These are phyloP conservation scores for Hippocampus kuda DNA, from an alignment of 2,797 vertebrate genomes.

Conservation along the genomic window DNA sequence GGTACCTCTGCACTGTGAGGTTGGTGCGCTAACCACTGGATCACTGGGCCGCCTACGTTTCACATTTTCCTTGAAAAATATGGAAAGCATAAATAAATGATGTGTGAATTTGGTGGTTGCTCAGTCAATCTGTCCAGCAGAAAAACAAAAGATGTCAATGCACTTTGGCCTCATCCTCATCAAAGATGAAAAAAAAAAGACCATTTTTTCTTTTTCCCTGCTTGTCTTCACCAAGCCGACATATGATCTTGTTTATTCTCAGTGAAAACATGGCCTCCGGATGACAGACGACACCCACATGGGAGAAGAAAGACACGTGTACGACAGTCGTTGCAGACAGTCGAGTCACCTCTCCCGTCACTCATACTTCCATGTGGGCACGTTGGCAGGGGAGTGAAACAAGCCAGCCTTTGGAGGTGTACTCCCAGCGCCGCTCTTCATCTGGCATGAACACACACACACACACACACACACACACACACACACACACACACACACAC, in stretches of 20 bases:
- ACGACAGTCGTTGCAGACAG: conserved; percentile 48
- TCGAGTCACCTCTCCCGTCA: conserved; percentile 60
- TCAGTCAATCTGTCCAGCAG: too few relatives aligned
- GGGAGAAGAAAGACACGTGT: conserved; percentile 16
- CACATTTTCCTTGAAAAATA: too few relatives aligned
- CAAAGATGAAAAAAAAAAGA: background rate
- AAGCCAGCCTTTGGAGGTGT: conserved; percentile 38
- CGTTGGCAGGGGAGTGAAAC: conserved; percentile 51
- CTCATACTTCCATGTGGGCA: conserved; percentile 45
- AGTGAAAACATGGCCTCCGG: conserved; percentile 7
- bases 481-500: too few relatives aligned
- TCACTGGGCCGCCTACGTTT: too few relatives aligned
- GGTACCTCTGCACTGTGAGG: too few relatives aligned
- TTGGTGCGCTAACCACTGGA: too few relatives aligned
- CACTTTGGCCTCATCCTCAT: background rate
- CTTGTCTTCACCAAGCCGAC: background rate
- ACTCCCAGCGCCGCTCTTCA: conserved; percentile 40
- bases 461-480: too few relatives aligned
- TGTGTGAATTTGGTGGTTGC: too few relatives aligned
- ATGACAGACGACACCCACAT: conserved; percentile 11
- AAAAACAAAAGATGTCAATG: conserved; percentile 9
- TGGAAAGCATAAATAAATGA: too few relatives aligned
- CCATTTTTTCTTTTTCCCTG: too few relatives aligned
- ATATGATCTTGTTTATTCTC: conserved; percentile 4
- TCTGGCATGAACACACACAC: conserved; percentile 38